Evolutionary conservation across 64 coral and sea anemone species (phyloP).

Genomic region (Montipora foliosa): DNA sequence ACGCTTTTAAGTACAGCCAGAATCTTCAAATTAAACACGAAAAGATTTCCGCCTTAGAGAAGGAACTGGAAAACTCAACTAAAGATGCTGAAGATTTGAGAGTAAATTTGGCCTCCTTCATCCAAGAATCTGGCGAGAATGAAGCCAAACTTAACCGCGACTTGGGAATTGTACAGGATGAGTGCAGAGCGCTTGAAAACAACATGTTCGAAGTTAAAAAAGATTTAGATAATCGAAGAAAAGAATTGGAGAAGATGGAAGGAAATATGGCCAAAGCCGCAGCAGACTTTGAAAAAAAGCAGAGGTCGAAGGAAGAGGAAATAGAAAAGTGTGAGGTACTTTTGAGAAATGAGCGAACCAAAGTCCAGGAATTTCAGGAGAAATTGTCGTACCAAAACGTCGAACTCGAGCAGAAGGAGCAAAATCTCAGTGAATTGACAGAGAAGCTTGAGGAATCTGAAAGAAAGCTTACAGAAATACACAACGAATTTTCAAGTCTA

Average conservation of each 20-base stretch:
- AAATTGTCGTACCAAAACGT: not conserved
- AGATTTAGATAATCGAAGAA: not conserved
- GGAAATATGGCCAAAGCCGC: not conserved
- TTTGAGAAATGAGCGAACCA: not conserved
- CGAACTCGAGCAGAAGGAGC: not conserved
- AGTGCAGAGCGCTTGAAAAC: not conserved
- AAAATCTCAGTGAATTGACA: not conserved
- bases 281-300: not conserved
- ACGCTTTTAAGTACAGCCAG: conserved; percentile 29
- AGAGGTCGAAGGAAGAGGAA: conserved; percentile 4
- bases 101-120: conserved; percentile 23
- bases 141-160: conserved; percentile 31
- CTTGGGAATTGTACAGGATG: not conserved
- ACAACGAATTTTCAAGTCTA: not conserved
- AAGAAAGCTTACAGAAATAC: not conserved
- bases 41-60: conserved; percentile 11
- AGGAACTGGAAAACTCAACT: not conserved
- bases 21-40: conserved; percentile 6
- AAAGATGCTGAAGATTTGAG: conserved; percentile 14
- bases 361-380: not conserved
- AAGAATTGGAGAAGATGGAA: not conserved
- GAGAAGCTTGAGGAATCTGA: not conserved
- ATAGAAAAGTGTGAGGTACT: not conserved
- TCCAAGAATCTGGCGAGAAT: conserved; percentile 7
- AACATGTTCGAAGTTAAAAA: conserved; percentile 9